Conservation (phyloP, 2,113 vertebrate genomes). For the Pungitius pungitius region DNA sequence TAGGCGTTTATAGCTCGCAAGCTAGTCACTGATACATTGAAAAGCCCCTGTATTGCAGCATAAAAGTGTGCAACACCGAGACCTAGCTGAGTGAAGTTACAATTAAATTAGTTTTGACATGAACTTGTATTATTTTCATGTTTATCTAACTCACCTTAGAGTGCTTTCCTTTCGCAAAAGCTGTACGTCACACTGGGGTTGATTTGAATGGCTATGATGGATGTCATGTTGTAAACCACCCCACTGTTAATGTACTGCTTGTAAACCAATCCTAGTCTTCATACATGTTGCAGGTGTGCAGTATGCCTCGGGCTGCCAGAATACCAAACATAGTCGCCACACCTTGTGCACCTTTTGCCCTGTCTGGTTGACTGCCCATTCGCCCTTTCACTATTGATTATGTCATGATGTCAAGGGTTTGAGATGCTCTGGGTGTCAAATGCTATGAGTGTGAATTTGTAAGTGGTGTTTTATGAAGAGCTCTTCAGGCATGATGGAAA, state of each 20-base stretch:
- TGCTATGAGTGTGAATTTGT: fast-evolving
- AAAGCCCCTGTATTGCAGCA: not conserved
- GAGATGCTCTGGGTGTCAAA: conserved; percentile 29
- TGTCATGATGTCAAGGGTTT: conserved; percentile 13
- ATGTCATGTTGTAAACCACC: conserved; percentile 20
- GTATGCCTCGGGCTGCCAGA: conserved; percentile 22
- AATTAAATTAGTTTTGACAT: not conserved
- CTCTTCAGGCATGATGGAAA: conserved; percentile 2
- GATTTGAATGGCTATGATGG: conserved; percentile 23
- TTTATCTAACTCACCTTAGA: not conserved
- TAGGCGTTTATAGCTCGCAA: not conserved
- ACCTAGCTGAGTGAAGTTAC: not conserved
- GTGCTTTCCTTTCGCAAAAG: not conserved
- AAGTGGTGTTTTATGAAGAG: not conserved
- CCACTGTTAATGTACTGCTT: conserved; percentile 15
- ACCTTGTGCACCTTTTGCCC: conserved; percentile 48
- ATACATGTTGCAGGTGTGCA: conserved; percentile 35
- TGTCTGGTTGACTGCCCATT: conserved; percentile 42
- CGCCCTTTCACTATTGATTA: conserved; percentile 41
- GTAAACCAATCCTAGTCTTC: conserved; percentile 33
- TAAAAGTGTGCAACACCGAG: not conserved
- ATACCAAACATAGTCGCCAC: conserved; percentile 53
- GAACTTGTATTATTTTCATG: not conserved
- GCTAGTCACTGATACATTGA: not conserved
- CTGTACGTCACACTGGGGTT: not conserved